Percentiles rank a stretch among this genome's conserved stretches.
Conservation (phyloP, 2,888 invertebrate genomes). For the Agrotis ipsilon region DNA sequence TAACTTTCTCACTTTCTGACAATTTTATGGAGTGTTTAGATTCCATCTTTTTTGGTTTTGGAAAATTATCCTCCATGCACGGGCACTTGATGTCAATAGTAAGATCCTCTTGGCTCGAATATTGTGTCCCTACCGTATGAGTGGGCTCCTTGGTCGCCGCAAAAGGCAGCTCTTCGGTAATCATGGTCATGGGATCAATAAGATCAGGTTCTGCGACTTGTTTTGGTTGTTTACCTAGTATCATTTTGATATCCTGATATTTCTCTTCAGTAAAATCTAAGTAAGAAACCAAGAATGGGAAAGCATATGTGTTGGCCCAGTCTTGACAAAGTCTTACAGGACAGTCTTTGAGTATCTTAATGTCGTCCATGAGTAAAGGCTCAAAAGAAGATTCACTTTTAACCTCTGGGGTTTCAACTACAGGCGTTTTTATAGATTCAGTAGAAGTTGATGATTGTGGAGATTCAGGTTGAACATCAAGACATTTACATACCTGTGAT, state of each 20-base stretch:
- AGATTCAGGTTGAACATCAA: conserved; percentile 44
- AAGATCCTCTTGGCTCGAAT: conserved; percentile 82
- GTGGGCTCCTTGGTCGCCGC: conserved; percentile 75
- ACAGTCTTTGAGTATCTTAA: conserved; percentile 73
- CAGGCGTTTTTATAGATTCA: conserved; percentile 23
- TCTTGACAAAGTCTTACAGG: conserved; percentile 75
- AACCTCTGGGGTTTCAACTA: conserved; percentile 25
- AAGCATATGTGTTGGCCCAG: conserved; percentile 69
- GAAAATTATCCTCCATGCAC: conserved; percentile 67
- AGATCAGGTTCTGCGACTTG: conserved; percentile 63
- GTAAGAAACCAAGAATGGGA: conserved; percentile 77
- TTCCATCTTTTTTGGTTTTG: conserved; percentile 21
- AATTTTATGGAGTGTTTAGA: conserved; percentile 46
- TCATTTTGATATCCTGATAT: conserved; percentile 76
- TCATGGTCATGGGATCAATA: conserved; percentile 73
- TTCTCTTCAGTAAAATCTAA: conserved; percentile 84
- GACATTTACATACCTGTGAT: conserved; percentile 80
- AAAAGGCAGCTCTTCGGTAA: conserved; percentile 76
- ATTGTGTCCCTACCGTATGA: conserved; percentile 81
- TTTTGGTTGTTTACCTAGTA: conserved; percentile 67
- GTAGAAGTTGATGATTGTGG: conserved; percentile 22
- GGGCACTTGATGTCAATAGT: conserved; percentile 69
- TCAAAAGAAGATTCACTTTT: conserved; percentile 77
- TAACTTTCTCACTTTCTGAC: conserved; percentile 63
- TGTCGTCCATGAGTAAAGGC: conserved; percentile 74